Conservation (phyloP, 2,888 invertebrate genomes). For the Gastracanthus pulcherrimus region DNA sequence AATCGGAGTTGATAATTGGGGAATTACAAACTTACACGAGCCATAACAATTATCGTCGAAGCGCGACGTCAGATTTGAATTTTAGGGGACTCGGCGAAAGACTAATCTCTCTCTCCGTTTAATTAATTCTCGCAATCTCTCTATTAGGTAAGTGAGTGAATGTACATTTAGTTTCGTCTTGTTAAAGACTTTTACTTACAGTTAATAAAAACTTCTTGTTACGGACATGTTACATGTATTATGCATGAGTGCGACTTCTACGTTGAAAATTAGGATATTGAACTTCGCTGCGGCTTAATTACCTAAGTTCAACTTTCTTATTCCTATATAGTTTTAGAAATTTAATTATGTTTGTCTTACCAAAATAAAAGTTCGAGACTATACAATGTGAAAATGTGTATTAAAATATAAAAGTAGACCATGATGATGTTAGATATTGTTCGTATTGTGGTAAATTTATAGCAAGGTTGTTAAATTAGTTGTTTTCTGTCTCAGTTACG, state of each 20-base stretch:
- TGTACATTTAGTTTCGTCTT: background rate
- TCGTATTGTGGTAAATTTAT: background rate
- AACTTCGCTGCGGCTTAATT: background rate
- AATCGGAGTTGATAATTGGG: constrained; percentile 40
- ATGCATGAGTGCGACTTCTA: background rate
- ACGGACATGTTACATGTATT: constrained; percentile 2
- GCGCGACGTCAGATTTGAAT: constrained; percentile 23
- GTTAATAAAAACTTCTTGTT: constrained; percentile 38
- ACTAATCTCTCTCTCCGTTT: constrained; percentile 28
- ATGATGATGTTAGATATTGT: background rate
- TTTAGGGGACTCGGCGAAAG: constrained; percentile 27
- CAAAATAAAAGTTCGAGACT: constrained; percentile 22
- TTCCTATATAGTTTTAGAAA: constrained; percentile 43
- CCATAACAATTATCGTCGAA: constrained; percentile 34
- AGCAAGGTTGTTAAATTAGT: background rate
- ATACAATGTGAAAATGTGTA: constrained; percentile 10
- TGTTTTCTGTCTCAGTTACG: background rate
- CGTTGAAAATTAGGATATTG: constrained; percentile 17
- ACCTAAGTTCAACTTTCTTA: constrained; percentile 7
- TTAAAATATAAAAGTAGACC: background rate
- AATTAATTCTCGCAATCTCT: constrained; percentile 15
- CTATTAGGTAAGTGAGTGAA: constrained; percentile 2
- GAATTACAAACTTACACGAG: constrained; percentile 29
- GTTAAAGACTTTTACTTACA: constrained; percentile 12
- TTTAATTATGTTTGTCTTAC: constrained; percentile 7